Conservation (phyloP, 2,797 vertebrate genomes). For the Enoplosus armatus region DNA sequence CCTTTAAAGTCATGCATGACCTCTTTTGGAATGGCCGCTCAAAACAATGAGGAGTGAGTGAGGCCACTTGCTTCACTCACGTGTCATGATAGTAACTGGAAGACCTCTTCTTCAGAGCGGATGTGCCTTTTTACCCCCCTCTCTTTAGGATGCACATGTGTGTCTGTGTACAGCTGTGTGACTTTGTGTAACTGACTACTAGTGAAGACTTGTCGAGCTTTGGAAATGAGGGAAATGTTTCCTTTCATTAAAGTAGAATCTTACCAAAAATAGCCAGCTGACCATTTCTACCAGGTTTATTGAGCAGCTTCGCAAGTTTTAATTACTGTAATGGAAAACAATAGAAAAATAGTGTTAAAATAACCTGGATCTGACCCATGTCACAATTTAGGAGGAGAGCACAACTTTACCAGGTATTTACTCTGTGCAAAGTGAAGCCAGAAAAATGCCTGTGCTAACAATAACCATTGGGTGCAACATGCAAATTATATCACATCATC, state of each 20-base stretch:
- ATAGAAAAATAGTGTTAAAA: neutral
- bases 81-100: conserved; percentile 40
- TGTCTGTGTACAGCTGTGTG: conserved; percentile 19
- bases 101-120: conserved; percentile 13
- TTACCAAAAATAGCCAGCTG: neutral
- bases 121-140: neutral
- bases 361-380: neutral
- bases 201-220: neutral
- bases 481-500: neutral
- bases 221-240: neutral
- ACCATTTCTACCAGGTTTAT: neutral
- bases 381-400: neutral
- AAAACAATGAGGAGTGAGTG: conserved; percentile 48
- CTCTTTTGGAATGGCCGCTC: conserved; percentile 48
- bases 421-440: neutral
- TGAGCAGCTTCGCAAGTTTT: neutral
- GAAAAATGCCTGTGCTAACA: neutral
- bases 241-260: neutral
- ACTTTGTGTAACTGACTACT: conserved; percentile 10
- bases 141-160: neutral
- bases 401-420: neutral
- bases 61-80: conserved; percentile 31
- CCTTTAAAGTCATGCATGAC: conserved; percentile 55
- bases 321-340: neutral
- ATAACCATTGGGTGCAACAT: neutral